Conservation (phyloP, 2,888 invertebrate genomes). For the Acronicta alni region DNA sequence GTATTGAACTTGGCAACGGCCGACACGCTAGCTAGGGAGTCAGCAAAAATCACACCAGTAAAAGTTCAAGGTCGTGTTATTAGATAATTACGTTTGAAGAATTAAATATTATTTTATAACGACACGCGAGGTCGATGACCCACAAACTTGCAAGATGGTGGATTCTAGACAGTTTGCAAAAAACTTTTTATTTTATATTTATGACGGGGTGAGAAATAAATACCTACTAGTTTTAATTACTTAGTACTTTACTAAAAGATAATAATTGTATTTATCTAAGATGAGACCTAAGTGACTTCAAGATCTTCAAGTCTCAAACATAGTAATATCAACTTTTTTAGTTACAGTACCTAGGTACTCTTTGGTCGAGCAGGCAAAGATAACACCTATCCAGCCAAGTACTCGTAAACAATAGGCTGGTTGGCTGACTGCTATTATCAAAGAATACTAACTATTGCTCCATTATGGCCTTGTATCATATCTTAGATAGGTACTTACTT, state of each 20-base stretch:
- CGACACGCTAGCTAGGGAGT: conserved; percentile 21
- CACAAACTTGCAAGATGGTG: conserved; percentile 24
- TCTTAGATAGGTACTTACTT: conserved; percentile 3
- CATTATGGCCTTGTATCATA: conserved; percentile 1
- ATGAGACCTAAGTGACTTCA: no score
- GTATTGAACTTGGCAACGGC: conserved; percentile 31
- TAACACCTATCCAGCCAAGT: not conserved
- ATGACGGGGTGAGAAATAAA: no score
- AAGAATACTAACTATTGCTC: conserved; percentile 1
- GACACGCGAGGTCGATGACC: conserved; percentile 37
- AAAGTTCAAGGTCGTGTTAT: conserved; percentile 41
- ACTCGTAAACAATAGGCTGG: conserved; percentile 19
- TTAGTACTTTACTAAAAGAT: no score
- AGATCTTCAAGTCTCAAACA: no score
- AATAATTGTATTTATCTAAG: no score
- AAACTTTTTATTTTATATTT: no score
- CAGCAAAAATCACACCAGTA: conserved; percentile 27
- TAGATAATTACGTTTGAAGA: conserved; percentile 32
- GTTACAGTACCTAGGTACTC: not conserved
- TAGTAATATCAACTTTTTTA: no score
- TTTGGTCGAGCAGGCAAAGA: not conserved
- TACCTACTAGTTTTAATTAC: no score
- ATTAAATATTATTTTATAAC: conserved; percentile 1
- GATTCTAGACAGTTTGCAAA: not conserved
- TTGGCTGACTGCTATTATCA: conserved; percentile 1